Conservation (phyloP, 2,113 vertebrate species). For the Corapipo altera region DNA sequence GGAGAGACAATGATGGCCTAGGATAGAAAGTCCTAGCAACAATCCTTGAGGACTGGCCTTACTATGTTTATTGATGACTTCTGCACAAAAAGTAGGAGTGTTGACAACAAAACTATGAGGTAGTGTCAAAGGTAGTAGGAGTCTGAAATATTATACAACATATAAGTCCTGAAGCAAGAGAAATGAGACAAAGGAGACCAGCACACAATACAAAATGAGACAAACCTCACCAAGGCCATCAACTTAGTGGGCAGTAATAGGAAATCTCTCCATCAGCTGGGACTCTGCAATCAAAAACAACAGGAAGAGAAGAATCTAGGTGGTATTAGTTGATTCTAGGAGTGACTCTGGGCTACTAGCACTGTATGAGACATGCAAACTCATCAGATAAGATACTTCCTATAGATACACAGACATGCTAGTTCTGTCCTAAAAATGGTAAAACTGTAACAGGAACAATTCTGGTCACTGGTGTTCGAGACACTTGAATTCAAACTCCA, state of each 20-base stretch:
- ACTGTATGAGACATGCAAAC: not conserved
- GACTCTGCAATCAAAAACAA: not conserved
- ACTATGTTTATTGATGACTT: not conserved
- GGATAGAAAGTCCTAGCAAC: accelerated
- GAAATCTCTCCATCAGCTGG: not conserved
- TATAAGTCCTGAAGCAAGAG: not conserved
- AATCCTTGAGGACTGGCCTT: not conserved
- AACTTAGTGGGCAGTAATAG: not conserved
- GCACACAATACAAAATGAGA: not conserved
- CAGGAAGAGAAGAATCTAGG: not conserved
- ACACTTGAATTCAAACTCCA: not conserved
- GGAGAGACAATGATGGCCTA: not conserved
- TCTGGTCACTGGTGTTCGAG: not conserved
- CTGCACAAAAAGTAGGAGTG: not conserved
- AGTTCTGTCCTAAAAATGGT: not conserved
- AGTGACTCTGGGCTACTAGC: not conserved
- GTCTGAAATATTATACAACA: not conserved
- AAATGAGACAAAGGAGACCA: not conserved
- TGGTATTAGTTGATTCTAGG: not conserved
- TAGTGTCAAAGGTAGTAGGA: not conserved
- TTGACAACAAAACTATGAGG: not conserved
- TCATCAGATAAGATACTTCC: not conserved
- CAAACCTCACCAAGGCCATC: not conserved
- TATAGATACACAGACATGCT: not conserved
- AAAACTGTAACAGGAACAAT: not conserved